Percentiles rank a stretch among this genome's conserved stretches.
Conservation (phyloP, 92 coral and sea anemone species). For the Phenganax stokvisi region DNA sequence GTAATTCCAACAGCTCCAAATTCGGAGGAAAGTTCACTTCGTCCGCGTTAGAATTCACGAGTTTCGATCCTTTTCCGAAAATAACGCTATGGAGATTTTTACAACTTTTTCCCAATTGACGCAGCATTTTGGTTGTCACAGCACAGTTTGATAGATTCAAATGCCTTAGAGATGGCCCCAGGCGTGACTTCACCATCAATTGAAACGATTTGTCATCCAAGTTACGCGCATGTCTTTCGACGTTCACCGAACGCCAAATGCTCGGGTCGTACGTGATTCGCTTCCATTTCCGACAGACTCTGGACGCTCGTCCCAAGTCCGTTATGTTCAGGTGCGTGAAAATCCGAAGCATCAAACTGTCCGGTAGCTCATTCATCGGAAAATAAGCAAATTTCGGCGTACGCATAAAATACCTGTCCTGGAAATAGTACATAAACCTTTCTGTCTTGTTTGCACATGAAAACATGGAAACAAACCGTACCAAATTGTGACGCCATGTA, state of each 20-base stretch:
- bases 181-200: constrained; percentile 71
- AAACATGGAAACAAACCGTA: constrained; percentile 5
- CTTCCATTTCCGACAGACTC: constrained; percentile 86
- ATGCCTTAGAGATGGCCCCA: constrained; percentile 61
- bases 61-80: constrained; percentile 89
- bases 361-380: constrained; percentile 55
- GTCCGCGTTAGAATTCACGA: constrained; percentile 57
- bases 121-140: constrained; percentile 70
- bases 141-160: constrained; percentile 72
- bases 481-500: not conserved
- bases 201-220: constrained; percentile 81
- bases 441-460: not conserved
- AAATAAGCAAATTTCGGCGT: constrained; percentile 1
- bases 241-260: constrained; percentile 84
- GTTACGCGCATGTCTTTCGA: constrained; percentile 65
- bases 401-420: constrained; percentile 11
- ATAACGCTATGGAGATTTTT: constrained; percentile 69
- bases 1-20: constrained; percentile 73
- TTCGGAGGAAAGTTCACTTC: constrained; percentile 85
- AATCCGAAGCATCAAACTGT: constrained; percentile 77
- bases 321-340: constrained; percentile 71
- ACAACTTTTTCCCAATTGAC: constrained; percentile 76
- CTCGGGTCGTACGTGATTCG: constrained; percentile 89
- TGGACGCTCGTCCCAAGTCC: constrained; percentile 80
- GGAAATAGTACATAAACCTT: not conserved